Evolutionary conservation across 2,888 invertebrate species (phyloP).

Genomic region (Galeopsomyia nigrocyanea): DNA sequence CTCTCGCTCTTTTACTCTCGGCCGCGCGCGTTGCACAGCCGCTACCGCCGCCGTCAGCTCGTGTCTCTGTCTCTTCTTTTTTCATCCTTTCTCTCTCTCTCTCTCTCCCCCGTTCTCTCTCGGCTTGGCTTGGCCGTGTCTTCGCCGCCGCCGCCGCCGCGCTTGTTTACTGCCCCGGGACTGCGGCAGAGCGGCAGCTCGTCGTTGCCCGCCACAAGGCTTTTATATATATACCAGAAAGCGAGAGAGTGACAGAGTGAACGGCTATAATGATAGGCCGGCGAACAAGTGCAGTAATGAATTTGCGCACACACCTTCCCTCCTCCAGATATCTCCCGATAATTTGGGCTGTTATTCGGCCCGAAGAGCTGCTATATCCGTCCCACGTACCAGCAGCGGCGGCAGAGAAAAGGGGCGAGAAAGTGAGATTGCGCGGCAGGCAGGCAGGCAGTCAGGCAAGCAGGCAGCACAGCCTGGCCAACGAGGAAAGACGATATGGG

Average conservation of each 20-base stretch:
- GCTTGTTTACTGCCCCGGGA: conserved; percentile 14
- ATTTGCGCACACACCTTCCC: conserved; percentile 25
- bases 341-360: conserved; percentile 59
- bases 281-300: conserved; percentile 20
- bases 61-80: not conserved
- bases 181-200: not conserved
- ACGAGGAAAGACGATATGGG: conserved; percentile 16
- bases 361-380: no score
- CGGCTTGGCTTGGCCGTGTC: not conserved
- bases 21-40: not conserved
- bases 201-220: no score
- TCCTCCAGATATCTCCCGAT: conserved; percentile 49
- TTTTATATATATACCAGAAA: not conserved
- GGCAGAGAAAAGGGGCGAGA: not conserved
- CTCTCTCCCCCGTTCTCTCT: conserved; percentile 6
- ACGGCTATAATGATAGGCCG: not conserved
- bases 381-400: not conserved
- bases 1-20: conserved; percentile 41
- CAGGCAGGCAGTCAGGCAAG: conserved; percentile 1
- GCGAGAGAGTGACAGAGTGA: not conserved
- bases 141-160: not conserved
- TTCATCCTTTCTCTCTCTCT: conserved; percentile 10
- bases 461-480: not conserved
- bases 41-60: conserved; percentile 19
- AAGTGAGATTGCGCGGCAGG: conserved; percentile 11